These are phyloP conservation scores for Enteromius trimaculatus DNA, from an alignment of 2,797 vertebrate genomes.

Conservation along the genomic window DNA sequence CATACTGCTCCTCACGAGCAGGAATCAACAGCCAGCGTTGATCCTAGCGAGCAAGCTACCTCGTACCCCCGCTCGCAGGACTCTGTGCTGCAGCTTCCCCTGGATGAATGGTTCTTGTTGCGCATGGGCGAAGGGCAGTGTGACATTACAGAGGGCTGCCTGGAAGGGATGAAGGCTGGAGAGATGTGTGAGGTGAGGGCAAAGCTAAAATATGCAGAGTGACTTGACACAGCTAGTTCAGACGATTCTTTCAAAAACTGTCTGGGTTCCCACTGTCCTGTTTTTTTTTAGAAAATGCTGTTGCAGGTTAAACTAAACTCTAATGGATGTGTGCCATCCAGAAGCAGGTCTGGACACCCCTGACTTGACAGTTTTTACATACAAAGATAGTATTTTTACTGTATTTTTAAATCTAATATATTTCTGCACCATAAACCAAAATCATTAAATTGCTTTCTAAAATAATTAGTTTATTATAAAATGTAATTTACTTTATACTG, in stretches of 20 bases:
- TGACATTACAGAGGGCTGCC: slow-evolving; percentile 79
- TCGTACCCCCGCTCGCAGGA: slow-evolving; percentile 62
- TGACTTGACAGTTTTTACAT: background rate
- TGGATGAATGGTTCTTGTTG: slow-evolving; percentile 76
- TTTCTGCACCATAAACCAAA: background rate
- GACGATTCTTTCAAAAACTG: background rate
- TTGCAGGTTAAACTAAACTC: background rate
- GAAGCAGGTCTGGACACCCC: background rate
- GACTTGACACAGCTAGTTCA: background rate
- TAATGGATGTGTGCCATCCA: background rate
- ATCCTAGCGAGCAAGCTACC: slow-evolving; percentile 24
- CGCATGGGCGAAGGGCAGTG: slow-evolving; percentile 83
- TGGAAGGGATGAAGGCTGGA: slow-evolving; percentile 85
- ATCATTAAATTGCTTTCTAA: background rate
- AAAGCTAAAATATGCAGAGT: background rate
- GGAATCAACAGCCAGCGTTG: slow-evolving; percentile 1
- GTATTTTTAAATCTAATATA: background rate
- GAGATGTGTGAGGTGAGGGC: slow-evolving; percentile 80
- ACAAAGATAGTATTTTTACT: background rate
- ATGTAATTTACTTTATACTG: background rate
- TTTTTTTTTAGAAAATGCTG: background rate
- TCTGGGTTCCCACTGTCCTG: background rate
- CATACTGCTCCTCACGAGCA: background rate
- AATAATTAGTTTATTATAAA: background rate
- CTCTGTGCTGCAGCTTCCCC: slow-evolving; percentile 75